phyloP scores from a whole-genome alignment of 1,140 invertebrate species.

The Diachasma alloeum region DNA sequence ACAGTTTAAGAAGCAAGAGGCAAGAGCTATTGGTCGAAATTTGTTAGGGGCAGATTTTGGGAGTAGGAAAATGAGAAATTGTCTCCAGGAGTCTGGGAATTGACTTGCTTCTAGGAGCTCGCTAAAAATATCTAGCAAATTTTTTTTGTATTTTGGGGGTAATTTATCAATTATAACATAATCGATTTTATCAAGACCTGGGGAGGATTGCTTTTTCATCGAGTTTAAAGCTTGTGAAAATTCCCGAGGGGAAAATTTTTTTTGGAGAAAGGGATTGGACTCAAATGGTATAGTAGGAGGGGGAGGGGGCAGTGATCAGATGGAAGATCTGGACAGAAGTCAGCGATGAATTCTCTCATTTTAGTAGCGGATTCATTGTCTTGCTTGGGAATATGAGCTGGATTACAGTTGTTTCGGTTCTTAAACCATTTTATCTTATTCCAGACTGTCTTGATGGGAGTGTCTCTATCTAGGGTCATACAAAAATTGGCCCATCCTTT shows the following conservation, averaged over 20 bases:
- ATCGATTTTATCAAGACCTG: not conserved
- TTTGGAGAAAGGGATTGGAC: not conserved
- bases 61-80: conserved; percentile 26
- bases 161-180: not conserved
- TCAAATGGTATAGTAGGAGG: not conserved
- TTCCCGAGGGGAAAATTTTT: not conserved
- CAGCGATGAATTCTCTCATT: not conserved
- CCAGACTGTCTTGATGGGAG: not conserved
- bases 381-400: not conserved
- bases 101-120: not conserved
- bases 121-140: not conserved
- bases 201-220: not conserved
- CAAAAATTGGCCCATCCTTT: not conserved
- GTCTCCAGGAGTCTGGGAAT: not conserved
- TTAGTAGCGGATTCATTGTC: not conserved
- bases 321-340: not conserved
- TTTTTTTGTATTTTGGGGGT: not conserved
- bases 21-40: conserved; percentile 28
- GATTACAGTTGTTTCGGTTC: not conserved
- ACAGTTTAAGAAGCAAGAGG: conserved; percentile 31
- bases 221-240: not conserved
- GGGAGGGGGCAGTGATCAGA: not conserved
- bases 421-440: not conserved
- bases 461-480: not conserved
- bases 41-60: not conserved